Percentiles rank a stretch among this genome's conserved stretches.
phyloP scores from a whole-genome alignment of 2,113 vertebrate genomes.

The Indicator maculatus region DNA sequence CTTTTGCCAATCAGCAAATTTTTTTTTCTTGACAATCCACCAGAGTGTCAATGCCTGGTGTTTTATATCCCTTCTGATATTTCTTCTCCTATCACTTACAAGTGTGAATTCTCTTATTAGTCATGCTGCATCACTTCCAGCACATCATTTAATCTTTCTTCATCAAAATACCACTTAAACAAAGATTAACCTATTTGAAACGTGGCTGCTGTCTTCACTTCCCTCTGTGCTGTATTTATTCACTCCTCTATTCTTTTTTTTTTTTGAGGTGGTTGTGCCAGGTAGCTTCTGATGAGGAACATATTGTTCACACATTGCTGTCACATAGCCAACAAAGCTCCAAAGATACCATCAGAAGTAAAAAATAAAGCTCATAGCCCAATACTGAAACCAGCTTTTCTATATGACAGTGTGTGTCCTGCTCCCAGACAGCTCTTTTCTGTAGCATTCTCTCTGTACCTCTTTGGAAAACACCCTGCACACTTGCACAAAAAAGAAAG shows the following conservation, averaged over 20 bases:
- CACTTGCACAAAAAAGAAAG: not conserved
- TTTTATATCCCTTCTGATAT: conserved; percentile 14
- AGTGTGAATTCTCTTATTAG: conserved; percentile 37
- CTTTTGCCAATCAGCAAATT: not conserved
- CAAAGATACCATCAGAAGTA: not conserved
- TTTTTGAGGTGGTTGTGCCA: not conserved
- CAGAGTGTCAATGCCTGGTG: not conserved
- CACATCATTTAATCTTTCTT: conserved; percentile 30
- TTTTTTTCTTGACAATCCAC: not conserved
- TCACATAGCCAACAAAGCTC: conserved; percentile 10
- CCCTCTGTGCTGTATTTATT: conserved; percentile 19
- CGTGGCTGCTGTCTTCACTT: conserved; percentile 2
- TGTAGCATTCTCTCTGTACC: not conserved
- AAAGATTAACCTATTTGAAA: conserved; percentile 35
- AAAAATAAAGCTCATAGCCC: not conserved
- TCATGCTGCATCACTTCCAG: conserved; percentile 35
- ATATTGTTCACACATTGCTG: not conserved
- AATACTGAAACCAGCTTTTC: not conserved
- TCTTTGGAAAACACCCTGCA: not conserved
- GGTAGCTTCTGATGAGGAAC: conserved; percentile 49
- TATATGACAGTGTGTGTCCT: not conserved
- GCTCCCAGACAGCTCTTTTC: not conserved
- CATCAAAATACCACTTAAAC: conserved; percentile 41
- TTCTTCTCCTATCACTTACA: not conserved
- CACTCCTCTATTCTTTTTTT: not conserved